Evolutionary conservation across 2,113 vertebrate genomes (phyloP).

Genomic region (Planiliza haematocheilus): DNA sequence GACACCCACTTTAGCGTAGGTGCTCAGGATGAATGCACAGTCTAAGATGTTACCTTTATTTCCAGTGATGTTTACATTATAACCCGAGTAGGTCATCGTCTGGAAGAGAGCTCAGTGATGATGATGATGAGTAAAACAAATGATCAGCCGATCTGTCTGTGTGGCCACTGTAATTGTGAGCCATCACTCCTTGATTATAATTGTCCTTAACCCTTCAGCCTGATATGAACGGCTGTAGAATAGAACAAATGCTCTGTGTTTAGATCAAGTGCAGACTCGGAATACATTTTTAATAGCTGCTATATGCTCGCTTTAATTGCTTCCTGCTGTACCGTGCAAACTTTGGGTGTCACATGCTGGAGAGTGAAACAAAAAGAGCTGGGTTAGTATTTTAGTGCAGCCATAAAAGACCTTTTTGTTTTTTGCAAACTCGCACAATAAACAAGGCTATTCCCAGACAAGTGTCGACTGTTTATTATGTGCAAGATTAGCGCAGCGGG

Average conservation of each 20-base stretch:
- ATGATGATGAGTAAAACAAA: slow-evolving; percentile 24
- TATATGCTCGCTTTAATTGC: slow-evolving; percentile 26
- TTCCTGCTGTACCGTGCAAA: slow-evolving; percentile 12
- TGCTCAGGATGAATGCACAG: neutral
- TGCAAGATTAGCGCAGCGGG: neutral
- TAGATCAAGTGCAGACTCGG: slow-evolving; percentile 12
- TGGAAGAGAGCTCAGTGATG: neutral
- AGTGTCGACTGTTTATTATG: slow-evolving; percentile 8
- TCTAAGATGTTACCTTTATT: neutral
- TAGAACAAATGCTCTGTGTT: neutral
- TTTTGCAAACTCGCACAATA: neutral
- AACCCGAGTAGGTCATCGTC: slow-evolving; percentile 1
- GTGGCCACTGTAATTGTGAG: slow-evolving; percentile 11
- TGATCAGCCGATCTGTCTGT: slow-evolving; percentile 2
- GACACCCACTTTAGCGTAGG: neutral
- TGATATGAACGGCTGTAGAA: slow-evolving; percentile 11
- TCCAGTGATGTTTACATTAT: slow-evolving; percentile 1
- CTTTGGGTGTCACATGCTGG: slow-evolving; percentile 14
- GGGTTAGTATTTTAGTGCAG: neutral
- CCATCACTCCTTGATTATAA: slow-evolving; percentile 1
- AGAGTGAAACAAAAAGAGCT: slow-evolving; percentile 9
- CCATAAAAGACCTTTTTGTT: slow-evolving; percentile 2
- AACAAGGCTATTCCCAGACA: slow-evolving; percentile 25
- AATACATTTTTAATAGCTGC: slow-evolving; percentile 20
- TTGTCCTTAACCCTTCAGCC: slow-evolving; percentile 7